phyloP scores from a whole-genome alignment of 2,888 invertebrate genomes.

The Synanthedon formicaeformis region DNA sequence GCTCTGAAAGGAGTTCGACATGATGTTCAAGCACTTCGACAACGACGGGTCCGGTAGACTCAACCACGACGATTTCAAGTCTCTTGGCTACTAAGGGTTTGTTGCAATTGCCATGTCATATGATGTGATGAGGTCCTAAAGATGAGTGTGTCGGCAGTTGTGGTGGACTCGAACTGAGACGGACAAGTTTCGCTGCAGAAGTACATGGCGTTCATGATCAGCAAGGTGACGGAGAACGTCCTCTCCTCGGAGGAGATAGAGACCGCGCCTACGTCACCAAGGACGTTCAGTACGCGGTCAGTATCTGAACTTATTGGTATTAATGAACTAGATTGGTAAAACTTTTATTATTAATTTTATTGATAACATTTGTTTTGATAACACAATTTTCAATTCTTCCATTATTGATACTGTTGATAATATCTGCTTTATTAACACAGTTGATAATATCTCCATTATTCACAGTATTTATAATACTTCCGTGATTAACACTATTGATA shows the following conservation, averaged over 20 bases:
- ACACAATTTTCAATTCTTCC: too few relatives aligned
- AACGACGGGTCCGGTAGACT: constrained; percentile 98
- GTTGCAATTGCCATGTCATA: constrained; percentile 47
- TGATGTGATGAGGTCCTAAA: not conserved
- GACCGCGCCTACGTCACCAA: constrained; percentile 34
- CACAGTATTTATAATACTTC: too few relatives aligned
- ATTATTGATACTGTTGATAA: too few relatives aligned
- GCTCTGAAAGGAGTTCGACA: constrained; percentile 90
- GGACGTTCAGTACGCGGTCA: too few relatives aligned
- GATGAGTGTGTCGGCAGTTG: constrained; percentile 61
- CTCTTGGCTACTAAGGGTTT: too few relatives aligned
- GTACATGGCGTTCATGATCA: constrained; percentile 99
- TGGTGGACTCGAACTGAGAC: constrained; percentile 94
- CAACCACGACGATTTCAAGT: constrained; percentile 99
- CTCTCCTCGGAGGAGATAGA: constrained; percentile 99
- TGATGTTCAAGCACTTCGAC: constrained; percentile 99
- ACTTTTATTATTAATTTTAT: too few relatives aligned
- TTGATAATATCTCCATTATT: too few relatives aligned
- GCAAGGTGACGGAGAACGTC: constrained; percentile 99
- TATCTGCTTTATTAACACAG: too few relatives aligned
- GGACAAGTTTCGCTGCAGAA: constrained; percentile 98
- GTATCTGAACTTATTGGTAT: constrained; percentile 37
- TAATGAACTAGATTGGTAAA: too few relatives aligned
- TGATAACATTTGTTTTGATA: too few relatives aligned
- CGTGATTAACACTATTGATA: too few relatives aligned